phyloP scores from a whole-genome alignment of 2,888 invertebrate species.

The Deilephila porcellus region DNA sequence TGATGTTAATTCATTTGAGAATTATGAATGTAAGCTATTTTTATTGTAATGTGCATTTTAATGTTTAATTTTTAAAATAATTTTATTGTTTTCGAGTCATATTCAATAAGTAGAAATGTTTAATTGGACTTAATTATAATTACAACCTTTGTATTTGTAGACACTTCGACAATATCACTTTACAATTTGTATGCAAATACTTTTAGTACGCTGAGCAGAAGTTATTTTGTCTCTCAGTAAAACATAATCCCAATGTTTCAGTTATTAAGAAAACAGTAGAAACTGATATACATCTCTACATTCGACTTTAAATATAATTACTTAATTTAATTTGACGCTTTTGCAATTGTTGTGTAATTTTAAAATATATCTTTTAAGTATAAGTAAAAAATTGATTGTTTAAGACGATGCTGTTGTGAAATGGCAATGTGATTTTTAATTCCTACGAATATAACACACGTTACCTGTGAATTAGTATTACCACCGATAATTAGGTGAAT shows the following conservation, averaged over 20 bases:
- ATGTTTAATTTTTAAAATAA: conserved; percentile 22
- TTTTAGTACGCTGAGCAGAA: neutral
- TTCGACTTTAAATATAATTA: neutral
- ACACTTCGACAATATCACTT: neutral
- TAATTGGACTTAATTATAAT: neutral
- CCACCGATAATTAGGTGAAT: neutral
- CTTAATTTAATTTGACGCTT: neutral
- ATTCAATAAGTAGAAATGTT: conserved; percentile 1
- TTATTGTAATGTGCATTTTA: conserved; percentile 33
- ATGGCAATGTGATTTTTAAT: conserved; percentile 11
- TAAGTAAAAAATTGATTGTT: neutral
- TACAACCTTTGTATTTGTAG: conserved; percentile 13
- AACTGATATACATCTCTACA: neutral
- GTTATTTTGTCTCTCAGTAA: neutral
- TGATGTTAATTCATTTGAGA: conserved; percentile 25
- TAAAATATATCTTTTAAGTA: neutral
- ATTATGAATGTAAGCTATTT: conserved; percentile 36
- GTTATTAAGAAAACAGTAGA: neutral
- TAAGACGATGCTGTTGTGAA: conserved; percentile 3
- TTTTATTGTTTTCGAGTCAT: conserved; percentile 29
- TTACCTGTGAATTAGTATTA: conserved; percentile 37
- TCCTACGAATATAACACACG: conserved; percentile 23
- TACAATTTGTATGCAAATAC: neutral
- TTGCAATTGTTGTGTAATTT: neutral
- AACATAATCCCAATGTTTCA: neutral